A percentile compares a stretch with the other conserved stretches of the same genome.
These are phyloP conservation scores for Paguma larvata DNA, from an alignment of 2,797 vertebrate species.

Conservation along the genomic window DNA sequence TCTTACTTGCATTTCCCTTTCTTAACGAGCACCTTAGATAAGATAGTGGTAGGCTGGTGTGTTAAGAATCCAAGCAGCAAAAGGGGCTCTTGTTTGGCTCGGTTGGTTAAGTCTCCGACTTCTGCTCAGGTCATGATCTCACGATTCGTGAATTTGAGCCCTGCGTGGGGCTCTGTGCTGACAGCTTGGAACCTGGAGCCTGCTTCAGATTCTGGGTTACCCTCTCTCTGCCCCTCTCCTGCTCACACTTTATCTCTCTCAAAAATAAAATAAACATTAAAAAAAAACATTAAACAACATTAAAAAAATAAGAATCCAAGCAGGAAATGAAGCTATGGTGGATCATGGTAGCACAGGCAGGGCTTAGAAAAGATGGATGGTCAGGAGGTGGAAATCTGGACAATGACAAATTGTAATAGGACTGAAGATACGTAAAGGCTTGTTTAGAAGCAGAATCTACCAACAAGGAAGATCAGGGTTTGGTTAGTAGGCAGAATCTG, in stretches of 20 bases:
- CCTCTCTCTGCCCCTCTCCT: too few species aligned
- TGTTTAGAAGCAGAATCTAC: not conserved
- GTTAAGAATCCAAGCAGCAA: slow-evolving; percentile 10
- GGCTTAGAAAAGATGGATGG: not conserved
- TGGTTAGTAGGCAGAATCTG: not conserved
- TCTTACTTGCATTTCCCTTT: not conserved
- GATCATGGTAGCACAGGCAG: not conserved
- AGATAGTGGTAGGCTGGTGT: not conserved
- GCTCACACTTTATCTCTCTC: too few species aligned
- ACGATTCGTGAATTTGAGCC: too few species aligned
- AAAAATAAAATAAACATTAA: too few species aligned
- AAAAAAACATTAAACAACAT: too few species aligned
- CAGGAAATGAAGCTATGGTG: not conserved
- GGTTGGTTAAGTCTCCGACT: too few species aligned
- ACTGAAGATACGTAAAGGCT: not conserved
- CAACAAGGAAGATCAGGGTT: not conserved
- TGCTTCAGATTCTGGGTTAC: too few species aligned
- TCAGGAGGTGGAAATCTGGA: not conserved
- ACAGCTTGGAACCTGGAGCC: too few species aligned
- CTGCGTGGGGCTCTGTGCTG: too few species aligned
- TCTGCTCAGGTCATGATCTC: too few species aligned
- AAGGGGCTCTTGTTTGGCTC: too few species aligned
- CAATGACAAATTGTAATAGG: not conserved
- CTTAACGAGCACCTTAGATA: not conserved
- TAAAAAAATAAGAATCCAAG: not conserved